A percentile compares a stretch with the other conserved stretches of the same genome.
Evolutionary conservation across 2,113 vertebrate genomes (phyloP).

Genomic region (Furnarius figulus): DNA sequence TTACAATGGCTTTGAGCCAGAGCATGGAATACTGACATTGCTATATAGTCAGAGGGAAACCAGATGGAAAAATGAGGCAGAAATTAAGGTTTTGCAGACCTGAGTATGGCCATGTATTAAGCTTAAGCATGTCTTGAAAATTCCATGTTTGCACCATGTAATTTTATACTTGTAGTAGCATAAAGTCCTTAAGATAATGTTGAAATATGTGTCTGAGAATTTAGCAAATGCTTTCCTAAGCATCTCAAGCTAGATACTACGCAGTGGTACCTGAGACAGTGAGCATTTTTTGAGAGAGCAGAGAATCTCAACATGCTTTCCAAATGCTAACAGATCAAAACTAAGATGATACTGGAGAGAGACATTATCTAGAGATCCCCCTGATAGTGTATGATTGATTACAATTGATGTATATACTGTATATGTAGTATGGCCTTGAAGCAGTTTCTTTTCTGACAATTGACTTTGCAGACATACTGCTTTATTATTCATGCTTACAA

Average conservation of each 20-base stretch:
- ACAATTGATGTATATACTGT: not conserved
- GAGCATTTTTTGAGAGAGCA: not conserved
- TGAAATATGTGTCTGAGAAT: slow-evolving; percentile 18
- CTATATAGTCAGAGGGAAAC: not conserved
- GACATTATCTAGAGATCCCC: not conserved
- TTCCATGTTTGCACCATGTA: not conserved
- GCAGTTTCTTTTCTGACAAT: not conserved
- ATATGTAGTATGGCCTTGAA: not conserved
- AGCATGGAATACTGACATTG: not conserved
- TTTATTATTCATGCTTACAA: not conserved
- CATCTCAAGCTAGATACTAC: not conserved
- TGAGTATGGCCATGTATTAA: not conserved
- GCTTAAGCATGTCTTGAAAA: not conserved
- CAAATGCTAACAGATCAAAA: not conserved
- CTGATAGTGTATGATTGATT: not conserved
- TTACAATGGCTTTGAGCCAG: not conserved
- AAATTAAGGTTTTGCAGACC: not conserved
- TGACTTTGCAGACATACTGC: not conserved
- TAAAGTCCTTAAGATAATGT: not conserved
- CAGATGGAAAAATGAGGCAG: not conserved
- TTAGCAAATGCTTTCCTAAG: not conserved
- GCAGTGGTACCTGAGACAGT: not conserved
- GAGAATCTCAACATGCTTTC: not conserved
- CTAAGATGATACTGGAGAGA: not conserved
- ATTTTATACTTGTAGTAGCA: not conserved